Evolutionary conservation across 2,113 vertebrate species (phyloP).

Genomic region (Sus scrofa): DNA sequence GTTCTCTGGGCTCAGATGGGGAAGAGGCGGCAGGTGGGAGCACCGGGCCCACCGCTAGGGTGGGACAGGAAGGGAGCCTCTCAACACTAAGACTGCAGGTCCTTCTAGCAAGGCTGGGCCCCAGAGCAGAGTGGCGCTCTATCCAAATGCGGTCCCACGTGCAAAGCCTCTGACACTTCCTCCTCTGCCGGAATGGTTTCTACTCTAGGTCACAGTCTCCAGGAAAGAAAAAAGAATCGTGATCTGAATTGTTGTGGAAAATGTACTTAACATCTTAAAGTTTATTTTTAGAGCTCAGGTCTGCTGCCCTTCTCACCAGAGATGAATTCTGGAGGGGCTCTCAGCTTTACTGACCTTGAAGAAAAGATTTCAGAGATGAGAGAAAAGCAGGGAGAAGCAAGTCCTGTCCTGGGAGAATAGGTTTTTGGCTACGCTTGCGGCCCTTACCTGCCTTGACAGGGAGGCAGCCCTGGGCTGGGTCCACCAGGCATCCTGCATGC

Average conservation of each 20-base stretch:
- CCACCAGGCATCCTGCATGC: not conserved
- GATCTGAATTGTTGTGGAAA: slow-evolving; percentile 21
- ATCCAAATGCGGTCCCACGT: not conserved
- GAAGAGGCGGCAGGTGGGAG: rapidly evolving
- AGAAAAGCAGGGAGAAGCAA: not conserved
- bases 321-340: slow-evolving; percentile 20
- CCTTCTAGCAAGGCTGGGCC: not conserved
- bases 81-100: not conserved
- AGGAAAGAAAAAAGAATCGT: slow-evolving; percentile 1
- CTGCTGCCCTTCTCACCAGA: slow-evolving; percentile 50
- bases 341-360: slow-evolving; percentile 53
- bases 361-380: not conserved
- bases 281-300: slow-evolving; percentile 71
- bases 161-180: slow-evolving; percentile 28
- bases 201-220: not conserved
- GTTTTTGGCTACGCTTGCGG: not conserved
- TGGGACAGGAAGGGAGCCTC: not conserved
- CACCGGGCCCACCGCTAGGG: not conserved
- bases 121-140: not conserved
- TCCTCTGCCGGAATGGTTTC: not conserved
- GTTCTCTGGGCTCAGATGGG: no score
- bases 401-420: not conserved
- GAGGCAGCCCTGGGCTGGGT: not conserved
- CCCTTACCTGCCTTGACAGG: not conserved
- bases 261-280: slow-evolving; percentile 66